Evolutionary conservation across 2,113 vertebrate genomes (phyloP), one percentile per base, ranked within the genome.

Genomic region (Bubalus kerabau): DNA sequence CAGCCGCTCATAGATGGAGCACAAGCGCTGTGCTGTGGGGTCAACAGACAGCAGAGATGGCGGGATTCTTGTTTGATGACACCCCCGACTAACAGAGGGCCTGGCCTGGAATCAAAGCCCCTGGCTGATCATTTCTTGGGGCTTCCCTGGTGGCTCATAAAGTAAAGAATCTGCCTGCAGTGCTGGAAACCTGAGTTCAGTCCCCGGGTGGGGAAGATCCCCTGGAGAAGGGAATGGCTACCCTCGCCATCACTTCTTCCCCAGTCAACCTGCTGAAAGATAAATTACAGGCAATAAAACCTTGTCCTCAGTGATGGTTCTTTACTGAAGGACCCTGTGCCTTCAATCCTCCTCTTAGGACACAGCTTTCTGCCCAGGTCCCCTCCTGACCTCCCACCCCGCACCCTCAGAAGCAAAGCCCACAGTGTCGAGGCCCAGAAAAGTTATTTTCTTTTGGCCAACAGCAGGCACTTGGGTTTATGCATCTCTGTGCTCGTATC

Each of bases 391-490:
- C 14, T 40, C 50, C 57, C 13, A 48, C 10, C 87, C 14, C 40
- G 26, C 24, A 85, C 32, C 50, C 82, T 67, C 11, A 26, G 83
- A 71, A 91, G 50, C 81, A 92, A 95, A 56, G 57, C 50, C 87
- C 36, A 23, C 36, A 36, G 94, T 43, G 71, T 93, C n/a, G 40
- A 60, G 50, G 32, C 48, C 15, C 90, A 94, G 92, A 83, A 87
- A 54, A 94, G 57, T 95, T 94, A 30, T 94, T 96, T 97, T 94
- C 85, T 92, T 52, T 87, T 46, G 40, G 26, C 52, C 96, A 59
- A 67, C 56, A 78, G 90, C 87, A 95, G 7, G 74, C 12, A 50
- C 71, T 82, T 91, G 85, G 88, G 7, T 78, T 48, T 87, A 71
- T 56, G 91, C 93, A 23, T 10, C 40, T 57, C 43, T 59, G 1